Conservation (phyloP, 1,140 invertebrate species). For the Orius insidiosus region DNA sequence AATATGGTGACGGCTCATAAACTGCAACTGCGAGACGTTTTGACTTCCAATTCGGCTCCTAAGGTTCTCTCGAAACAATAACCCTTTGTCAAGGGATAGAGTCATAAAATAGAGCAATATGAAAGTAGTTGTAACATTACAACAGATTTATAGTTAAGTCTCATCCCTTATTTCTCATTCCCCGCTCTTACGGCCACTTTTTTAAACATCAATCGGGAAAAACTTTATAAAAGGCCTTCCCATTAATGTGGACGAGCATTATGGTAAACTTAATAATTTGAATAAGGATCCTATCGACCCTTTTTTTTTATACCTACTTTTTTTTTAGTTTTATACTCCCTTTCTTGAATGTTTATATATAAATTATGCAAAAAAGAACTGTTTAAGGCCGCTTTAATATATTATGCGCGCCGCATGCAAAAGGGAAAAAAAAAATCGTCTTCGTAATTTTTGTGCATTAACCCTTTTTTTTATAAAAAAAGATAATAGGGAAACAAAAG, state of each 20-base stretch:
- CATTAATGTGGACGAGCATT: slow-evolving; percentile 8
- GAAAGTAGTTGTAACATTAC: slow-evolving; percentile 11
- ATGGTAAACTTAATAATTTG: slow-evolving; percentile 18
- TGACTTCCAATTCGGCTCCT: too few relatives aligned
- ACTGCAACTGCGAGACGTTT: too few relatives aligned
- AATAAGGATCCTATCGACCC: slow-evolving; percentile 11
- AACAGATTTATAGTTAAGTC: slow-evolving; percentile 5
- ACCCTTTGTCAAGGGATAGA: slow-evolving; percentile 8
- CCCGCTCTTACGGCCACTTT: neutral
- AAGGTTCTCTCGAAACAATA: slow-evolving; percentile 6
- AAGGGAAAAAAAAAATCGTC: too few relatives aligned
- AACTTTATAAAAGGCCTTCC: slow-evolving; percentile 10
- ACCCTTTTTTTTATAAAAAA: too few relatives aligned
- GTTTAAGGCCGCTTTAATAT: too few relatives aligned
- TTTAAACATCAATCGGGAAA: slow-evolving; percentile 11
- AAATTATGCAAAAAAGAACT: slow-evolving; percentile 11
- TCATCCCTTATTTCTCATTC: slow-evolving; percentile 1
- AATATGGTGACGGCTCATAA: too few relatives aligned
- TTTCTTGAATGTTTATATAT: slow-evolving; percentile 12
- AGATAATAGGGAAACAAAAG: too few relatives aligned
- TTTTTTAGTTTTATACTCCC: slow-evolving; percentile 15
- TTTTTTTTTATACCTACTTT: neutral
- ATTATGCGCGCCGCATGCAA: too few relatives aligned
- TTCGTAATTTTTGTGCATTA: too few relatives aligned
- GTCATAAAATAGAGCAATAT: slow-evolving; percentile 5